A percentile compares a stretch with the other conserved stretches of the same genome.
Evolutionary conservation across 2,888 invertebrate species (phyloP).

Genomic region (Tetheella fluctuosa): DNA sequence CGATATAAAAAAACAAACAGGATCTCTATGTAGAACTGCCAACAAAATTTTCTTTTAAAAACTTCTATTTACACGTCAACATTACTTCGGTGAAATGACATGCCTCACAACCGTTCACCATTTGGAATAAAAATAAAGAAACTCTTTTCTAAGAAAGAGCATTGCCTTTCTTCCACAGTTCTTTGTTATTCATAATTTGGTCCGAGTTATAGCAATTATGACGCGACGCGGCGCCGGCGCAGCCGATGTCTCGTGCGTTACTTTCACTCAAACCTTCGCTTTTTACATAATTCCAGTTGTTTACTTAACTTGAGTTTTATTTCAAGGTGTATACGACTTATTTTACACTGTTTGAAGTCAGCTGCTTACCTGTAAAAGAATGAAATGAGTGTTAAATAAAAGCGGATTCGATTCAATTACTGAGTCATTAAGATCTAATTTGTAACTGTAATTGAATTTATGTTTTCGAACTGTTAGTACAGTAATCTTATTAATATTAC

Average conservation of each 20-base stretch:
- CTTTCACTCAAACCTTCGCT: constrained; percentile 33
- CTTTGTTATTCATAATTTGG: constrained; percentile 35
- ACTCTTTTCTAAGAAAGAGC: neutral
- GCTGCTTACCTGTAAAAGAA: constrained; percentile 38
- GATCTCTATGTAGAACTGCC: too few species aligned
- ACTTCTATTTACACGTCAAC: too few species aligned
- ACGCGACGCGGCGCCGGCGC: constrained; percentile 17
- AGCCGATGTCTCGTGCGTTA: constrained; percentile 10
- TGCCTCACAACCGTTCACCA: neutral
- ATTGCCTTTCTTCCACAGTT: constrained; percentile 15
- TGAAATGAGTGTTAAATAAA: constrained; percentile 19
- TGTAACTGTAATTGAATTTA: neutral
- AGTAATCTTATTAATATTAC: too few species aligned
- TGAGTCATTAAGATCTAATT: neutral
- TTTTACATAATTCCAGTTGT: constrained; percentile 11
- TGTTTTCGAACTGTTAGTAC: too few species aligned
- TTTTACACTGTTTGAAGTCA: neutral
- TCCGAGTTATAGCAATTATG: constrained; percentile 31
- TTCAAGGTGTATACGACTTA: neutral
- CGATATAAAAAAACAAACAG: too few species aligned
- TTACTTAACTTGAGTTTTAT: constrained; percentile 1
- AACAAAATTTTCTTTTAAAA: too few species aligned
- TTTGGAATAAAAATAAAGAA: neutral
- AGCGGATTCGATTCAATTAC: neutral
- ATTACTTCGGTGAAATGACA: neutral